Base-by-base conservation (phyloP, 92 coral and sea anemone genomes). In the Porites cylindrica region DNA sequence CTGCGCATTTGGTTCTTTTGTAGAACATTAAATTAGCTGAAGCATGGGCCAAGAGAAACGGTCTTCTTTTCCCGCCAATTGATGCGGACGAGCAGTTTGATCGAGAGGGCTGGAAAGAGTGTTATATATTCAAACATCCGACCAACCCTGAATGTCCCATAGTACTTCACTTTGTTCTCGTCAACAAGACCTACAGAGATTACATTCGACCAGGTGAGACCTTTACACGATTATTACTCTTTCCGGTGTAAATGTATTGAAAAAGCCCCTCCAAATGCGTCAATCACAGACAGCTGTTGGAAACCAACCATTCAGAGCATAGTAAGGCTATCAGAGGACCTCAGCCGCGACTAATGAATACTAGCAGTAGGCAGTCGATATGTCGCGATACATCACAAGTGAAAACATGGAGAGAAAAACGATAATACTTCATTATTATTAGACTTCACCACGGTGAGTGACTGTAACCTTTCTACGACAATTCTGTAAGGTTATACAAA, bases 41-140 rank as follows among this genome's bases (percentile, higher is more conserved):
- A 70, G 75, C 84, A 43, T 93, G 96, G 96, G 96, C 96, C 68
- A 88, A 88, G 18, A 82, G 78, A 23, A 85, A 93, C 66, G 88
- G 87, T 53, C 70, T 88, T 47, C 94, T 90, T 17, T 93, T 93
- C 87, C 96, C 96, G 79, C 96, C 94, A 80, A 93, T 93, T 82
- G 89, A 87, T 70, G 94, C 88, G 23, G 93, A 93, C 61, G 94
- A 91, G 52, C 86, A 85, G 80, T 90, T 83, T 67, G 79, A 93
- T 47, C 81, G 91, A 60, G 92, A 85, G n/a, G 89, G 93, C 67
- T 77, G 88, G 86, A 91, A 87, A 58, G 96, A 93, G 79, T 93
- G 91, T 26, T 93, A 93, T 74, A 92, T 93, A 20, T 93, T 93
- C 76, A 91, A 84, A 85, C 73, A 93, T 74, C 91, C 91, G 5